Evolutionary conservation across 2,113 vertebrate species (phyloP).

Genomic region (Notarius lentiginosus): DNA sequence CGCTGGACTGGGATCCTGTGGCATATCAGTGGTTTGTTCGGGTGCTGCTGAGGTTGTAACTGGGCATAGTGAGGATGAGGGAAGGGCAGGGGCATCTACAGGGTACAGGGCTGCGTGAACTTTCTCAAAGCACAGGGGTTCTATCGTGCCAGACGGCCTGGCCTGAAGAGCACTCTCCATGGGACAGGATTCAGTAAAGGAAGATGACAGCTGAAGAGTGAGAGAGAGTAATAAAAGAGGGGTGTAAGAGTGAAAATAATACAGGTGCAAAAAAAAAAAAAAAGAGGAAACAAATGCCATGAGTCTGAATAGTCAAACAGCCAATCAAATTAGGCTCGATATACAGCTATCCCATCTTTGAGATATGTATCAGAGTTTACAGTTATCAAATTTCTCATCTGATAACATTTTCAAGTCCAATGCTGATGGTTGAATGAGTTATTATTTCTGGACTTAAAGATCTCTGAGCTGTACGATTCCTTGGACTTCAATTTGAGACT

Average conservation of each 20-base stretch:
- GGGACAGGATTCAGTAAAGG: conserved; percentile 48
- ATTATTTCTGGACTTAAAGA: background rate
- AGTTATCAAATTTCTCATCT: background rate
- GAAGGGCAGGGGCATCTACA: conserved; percentile 46
- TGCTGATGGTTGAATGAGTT: background rate
- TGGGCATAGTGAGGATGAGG: conserved; percentile 46
- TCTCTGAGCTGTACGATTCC: background rate
- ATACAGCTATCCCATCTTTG: conserved; percentile 6
- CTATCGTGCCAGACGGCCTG: conserved; percentile 59
- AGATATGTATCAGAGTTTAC: conserved; percentile 27
- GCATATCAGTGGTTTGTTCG: conserved; percentile 45
- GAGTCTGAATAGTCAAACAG: background rate
- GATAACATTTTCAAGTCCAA: background rate
- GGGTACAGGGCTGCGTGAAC: conserved; percentile 54
- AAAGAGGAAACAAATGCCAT: background rate
- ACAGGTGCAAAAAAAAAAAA: background rate
- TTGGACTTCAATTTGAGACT: background rate
- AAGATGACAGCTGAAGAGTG: conserved; percentile 46
- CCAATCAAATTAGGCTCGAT: conserved; percentile 5
- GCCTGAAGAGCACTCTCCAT: conserved; percentile 72
- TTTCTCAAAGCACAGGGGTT: conserved; percentile 61
- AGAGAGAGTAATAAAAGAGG: conserved; percentile 5
- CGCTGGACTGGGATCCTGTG: conserved; percentile 38
- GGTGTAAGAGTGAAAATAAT: background rate
- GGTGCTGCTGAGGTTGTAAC: conserved; percentile 44